A percentile compares a stretch with the other conserved stretches of the same genome.
phyloP scores from a whole-genome alignment of 2,113 vertebrate genomes.

The Phyllopteryx taeniolatus region DNA sequence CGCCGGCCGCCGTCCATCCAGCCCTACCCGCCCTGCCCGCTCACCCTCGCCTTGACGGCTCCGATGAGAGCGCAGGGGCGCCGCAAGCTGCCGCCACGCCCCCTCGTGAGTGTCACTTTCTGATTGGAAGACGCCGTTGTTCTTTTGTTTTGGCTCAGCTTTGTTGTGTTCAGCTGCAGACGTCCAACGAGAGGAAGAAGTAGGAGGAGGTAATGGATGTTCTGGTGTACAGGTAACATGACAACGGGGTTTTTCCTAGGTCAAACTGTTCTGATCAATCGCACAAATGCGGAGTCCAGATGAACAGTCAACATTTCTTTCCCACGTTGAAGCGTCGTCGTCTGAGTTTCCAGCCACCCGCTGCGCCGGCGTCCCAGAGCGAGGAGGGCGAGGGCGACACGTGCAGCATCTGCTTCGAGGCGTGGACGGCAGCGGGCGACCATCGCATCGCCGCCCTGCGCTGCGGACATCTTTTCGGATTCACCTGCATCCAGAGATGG shows the following conservation, averaged over 20 bases:
- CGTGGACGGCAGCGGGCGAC: slow-evolving; percentile 87
- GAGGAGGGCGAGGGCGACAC: slow-evolving; percentile 80
- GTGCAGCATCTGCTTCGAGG: slow-evolving; percentile 92
- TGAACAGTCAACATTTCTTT: not conserved
- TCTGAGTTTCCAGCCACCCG: slow-evolving; percentile 14
- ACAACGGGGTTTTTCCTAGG: not conserved
- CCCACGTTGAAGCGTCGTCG: not conserved
- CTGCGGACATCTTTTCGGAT: slow-evolving; percentile 94
- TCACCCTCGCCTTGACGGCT: not conserved
- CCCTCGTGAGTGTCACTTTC: slow-evolving; percentile 27
- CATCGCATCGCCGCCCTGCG: slow-evolving; percentile 87
- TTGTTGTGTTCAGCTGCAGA: not conserved
- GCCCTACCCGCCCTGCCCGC: not conserved
- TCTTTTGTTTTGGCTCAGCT: not conserved
- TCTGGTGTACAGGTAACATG: slow-evolving; percentile 34
- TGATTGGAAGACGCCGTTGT: not conserved
- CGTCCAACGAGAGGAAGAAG: not conserved
- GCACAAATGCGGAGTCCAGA: not conserved
- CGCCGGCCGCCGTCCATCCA: not conserved
- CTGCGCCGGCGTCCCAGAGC: not conserved
- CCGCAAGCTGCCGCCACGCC: slow-evolving; percentile 19
- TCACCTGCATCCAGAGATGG: slow-evolving; percentile 88
- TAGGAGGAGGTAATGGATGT: slow-evolving; percentile 8
- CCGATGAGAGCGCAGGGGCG: not conserved
- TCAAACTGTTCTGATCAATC: not conserved